Base-by-base conservation (phyloP, 2,113 vertebrate genomes). In the Caranx melampygus region DNA sequence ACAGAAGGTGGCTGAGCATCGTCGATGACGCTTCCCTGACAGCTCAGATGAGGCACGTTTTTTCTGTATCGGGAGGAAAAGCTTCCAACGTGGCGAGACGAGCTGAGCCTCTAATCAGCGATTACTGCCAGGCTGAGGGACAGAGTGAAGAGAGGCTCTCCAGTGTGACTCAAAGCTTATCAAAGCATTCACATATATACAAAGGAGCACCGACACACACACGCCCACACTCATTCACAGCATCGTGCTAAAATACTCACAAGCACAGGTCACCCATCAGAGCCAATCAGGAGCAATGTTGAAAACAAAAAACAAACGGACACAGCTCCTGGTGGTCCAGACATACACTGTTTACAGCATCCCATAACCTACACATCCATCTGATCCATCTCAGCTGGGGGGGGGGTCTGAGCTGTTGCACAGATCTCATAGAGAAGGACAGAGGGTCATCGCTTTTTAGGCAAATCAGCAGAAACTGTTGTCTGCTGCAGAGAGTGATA, bases 91-190 rank as follows among this genome's bases (percentile, higher is more conserved):
- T 37, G 21, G 40, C 44, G 16, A 72, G 57, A 65, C 21, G 42
- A 65, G 55, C 15, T 71, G 67, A 81, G 70, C 71, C 69, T 69
- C 79, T 85, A 78, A 89, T 89, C 81, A 82, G 67, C 33, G 47
- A 75, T 83, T 83, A 72, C 82, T 66, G 75, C 44, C 49, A 72
- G 78, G 35, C 59, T 65, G 37, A 42, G 80, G 78, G 61, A 68
- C 52, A 15, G 40, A 51, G 61, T 34, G 16, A 70, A 59, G 52
- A 58, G 40, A 61, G 51, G 52, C 58, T 61, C 77, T 70, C 55
- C 51, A 5, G 47, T 51, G 54, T 45, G 69, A 66, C 81, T 80
- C 37, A 55, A 33, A 81, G 60, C 81, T 70, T 44, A 42, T 58
- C 79, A 81, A 79, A 79, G 58, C 70, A 67, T 54, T 51, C 35